A percentile compares a stretch with the other conserved stretches of the same genome.
Conservation (phyloP, 2,113 vertebrate species). For the Sebastes schlegelii region DNA sequence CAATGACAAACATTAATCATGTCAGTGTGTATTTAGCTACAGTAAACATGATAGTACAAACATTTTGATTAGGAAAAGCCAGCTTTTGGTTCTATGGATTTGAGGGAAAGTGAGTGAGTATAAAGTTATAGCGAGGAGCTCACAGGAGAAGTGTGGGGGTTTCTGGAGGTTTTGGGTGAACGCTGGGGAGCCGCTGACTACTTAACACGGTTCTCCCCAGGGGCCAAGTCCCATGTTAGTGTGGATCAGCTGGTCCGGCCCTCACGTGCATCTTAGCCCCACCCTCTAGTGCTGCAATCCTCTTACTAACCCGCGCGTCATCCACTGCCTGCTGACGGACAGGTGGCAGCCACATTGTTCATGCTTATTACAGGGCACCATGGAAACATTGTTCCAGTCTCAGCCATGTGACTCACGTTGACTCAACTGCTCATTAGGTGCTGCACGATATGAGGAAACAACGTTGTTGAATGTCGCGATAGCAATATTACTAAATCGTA, state of each 20-base stretch:
- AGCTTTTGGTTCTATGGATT: neutral
- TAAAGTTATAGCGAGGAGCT: neutral
- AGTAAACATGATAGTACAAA: conserved; percentile 3
- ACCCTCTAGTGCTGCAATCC: conserved; percentile 55
- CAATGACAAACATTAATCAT: conserved; percentile 6
- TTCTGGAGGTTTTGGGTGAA: conserved; percentile 31
- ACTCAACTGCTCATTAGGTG: conserved; percentile 28
- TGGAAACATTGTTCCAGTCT: conserved; percentile 27
- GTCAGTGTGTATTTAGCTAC: conserved; percentile 1
- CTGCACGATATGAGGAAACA: neutral
- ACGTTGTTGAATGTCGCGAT: no score
- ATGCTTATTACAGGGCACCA: conserved; percentile 4
- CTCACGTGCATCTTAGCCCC: conserved; percentile 48
- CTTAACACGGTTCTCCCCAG: conserved; percentile 27
- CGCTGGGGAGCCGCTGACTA: conserved; percentile 12
- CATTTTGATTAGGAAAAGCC: conserved; percentile 1
- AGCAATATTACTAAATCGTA: no score
- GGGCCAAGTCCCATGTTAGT: conserved; percentile 21
- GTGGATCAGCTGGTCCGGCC: conserved; percentile 46
- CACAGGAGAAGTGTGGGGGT: neutral
- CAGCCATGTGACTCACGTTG: conserved; percentile 33
- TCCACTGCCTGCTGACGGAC: conserved; percentile 30
- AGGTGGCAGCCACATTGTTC: conserved; percentile 64
- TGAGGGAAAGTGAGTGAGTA: neutral
- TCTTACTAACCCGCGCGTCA: conserved; percentile 62